These are phyloP conservation scores for Propsilocerus akamusi DNA, from an alignment of 1,140 invertebrate species.

Conservation along the genomic window DNA sequence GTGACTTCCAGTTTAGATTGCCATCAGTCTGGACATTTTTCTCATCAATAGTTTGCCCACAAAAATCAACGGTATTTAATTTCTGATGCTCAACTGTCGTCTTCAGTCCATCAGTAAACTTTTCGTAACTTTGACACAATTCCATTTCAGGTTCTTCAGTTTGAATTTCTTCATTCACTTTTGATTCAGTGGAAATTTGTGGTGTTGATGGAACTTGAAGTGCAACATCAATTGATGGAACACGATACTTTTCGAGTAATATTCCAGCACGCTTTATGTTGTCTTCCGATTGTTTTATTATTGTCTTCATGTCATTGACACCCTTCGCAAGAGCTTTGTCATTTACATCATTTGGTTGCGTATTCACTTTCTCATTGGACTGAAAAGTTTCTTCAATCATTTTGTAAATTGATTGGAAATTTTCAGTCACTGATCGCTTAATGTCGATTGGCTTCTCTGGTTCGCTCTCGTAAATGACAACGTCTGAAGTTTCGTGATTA, in stretches of 20 bases:
- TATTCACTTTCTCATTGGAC: neutral
- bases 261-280: neutral
- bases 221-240: neutral
- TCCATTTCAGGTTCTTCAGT: neutral
- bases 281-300: neutral
- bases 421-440: neutral
- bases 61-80: neutral
- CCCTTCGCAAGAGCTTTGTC: neutral
- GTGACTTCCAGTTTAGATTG: neutral
- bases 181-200: neutral
- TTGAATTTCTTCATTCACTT: too few relatives aligned
- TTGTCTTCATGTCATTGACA: neutral
- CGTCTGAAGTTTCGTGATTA: neutral
- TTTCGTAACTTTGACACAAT: neutral
- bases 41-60: neutral
- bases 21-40: neutral
- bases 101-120: neutral
- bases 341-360: neutral
- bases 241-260: neutral
- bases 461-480: neutral
- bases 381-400: neutral
- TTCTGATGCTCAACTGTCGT: neutral
- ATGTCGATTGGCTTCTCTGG: neutral
- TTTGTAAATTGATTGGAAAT: neutral
- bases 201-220: neutral